Evolutionary conservation across 2,797 vertebrate species (phyloP), one percentile per base, ranked within the genome.

Genomic region (Galaxias olidus): DNA sequence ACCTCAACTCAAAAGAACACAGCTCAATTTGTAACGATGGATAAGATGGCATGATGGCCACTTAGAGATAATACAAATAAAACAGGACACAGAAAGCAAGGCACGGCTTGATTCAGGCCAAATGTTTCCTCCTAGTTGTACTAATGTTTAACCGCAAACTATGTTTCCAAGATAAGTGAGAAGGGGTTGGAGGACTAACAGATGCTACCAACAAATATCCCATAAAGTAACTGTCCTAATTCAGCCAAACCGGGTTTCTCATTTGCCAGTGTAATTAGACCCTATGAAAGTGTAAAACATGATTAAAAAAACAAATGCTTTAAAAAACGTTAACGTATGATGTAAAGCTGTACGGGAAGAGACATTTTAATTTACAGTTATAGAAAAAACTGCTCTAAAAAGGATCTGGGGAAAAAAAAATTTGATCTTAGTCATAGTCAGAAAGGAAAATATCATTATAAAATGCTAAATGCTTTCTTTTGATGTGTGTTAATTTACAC

Each of bases 381-480:
- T n/a, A n/a, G n/a, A n/a, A n/a, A n/a, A n/a, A n/a, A n/a, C n/a
- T n/a, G n/a, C n/a, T n/a, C n/a, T n/a, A n/a, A n/a, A n/a, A n/a
- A n/a, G n/a, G n/a, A n/a, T n/a, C n/a, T n/a, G n/a, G n/a, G n/a
- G n/a, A n/a, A n/a, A n/a, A n/a, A n/a, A 56, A 41, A 40, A 30
- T 12, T 58, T 45, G 13, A 43, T 42, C 12, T 14, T 4, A 56
- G 30, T 4, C 18, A n/a, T 30, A 41, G 12, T 2, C 0, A 14
- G 18, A 30, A 55, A 55, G 2, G 6, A 59, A 57, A 5, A n/a
- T n/a, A n/a, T n/a, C 43, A 19, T 1, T 2, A 43, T 15, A n/a
- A 9, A 41, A 13, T 17, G 17, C 41, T 19, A 47, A 59, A 46
- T 59, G 43, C 57, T 59, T 59, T 59, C 11, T 44, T 46, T n/a